Conservation (phyloP, 2,888 invertebrate genomes). For the Xanthia icteritia region DNA sequence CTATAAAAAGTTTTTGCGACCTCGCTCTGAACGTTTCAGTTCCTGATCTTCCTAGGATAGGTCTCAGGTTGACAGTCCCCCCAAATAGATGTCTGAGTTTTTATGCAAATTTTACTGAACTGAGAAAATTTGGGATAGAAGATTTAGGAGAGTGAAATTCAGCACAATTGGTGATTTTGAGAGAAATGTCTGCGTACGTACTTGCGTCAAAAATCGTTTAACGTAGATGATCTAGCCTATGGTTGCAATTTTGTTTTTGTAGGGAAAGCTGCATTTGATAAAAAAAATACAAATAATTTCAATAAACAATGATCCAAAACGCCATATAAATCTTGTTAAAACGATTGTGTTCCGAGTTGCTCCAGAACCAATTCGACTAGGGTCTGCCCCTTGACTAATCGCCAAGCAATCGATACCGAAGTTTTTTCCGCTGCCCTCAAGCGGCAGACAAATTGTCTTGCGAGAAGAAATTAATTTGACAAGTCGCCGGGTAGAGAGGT, state of each 20-base stretch:
- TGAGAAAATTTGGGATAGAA: constrained; percentile 37
- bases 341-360: constrained; percentile 57
- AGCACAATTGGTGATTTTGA: constrained; percentile 5
- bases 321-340: constrained; percentile 61
- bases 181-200: not conserved
- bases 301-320: constrained; percentile 33
- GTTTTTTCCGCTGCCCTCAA: constrained; percentile 85
- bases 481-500: constrained; percentile 81
- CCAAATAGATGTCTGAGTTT: constrained; percentile 39
- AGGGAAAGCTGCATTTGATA: not conserved
- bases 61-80: constrained; percentile 34
- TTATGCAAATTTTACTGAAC: constrained; percentile 52
- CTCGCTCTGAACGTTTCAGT: constrained; percentile 63
- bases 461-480: constrained; percentile 90
- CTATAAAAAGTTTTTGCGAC: constrained; percentile 83
- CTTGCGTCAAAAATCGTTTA: constrained; percentile 6
- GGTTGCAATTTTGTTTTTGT: not conserved
- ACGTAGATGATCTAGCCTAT: not conserved
- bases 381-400: constrained; percentile 79
- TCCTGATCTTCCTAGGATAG: constrained; percentile 58
- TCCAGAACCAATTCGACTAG: constrained; percentile 60
- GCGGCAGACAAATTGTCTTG: constrained; percentile 89
- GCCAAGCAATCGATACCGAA: constrained; percentile 84
- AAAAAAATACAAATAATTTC: constrained; percentile 26
- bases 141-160: constrained; percentile 26